A percentile compares a stretch with the other conserved stretches of the same genome.
Evolutionary conservation across 2,113 vertebrate species (phyloP).

Genomic region (Passer domesticus): DNA sequence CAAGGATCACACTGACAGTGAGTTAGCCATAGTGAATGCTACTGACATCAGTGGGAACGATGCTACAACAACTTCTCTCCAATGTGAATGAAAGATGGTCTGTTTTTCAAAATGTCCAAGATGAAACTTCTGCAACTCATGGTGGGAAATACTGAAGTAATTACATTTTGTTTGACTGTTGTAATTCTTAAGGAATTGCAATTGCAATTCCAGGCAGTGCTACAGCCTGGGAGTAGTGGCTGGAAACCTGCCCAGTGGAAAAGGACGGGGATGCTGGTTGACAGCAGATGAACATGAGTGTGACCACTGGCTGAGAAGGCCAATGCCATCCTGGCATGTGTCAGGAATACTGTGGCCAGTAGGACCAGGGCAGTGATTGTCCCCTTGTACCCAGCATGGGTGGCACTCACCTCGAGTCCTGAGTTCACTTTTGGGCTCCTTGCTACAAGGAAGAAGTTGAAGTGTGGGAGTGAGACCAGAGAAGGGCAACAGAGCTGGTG

Average conservation of each 20-base stretch:
- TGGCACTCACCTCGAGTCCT: fast-evolving
- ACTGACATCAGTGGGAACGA: not conserved
- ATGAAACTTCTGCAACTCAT: not conserved
- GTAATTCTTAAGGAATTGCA: not conserved
- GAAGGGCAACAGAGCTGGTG: not conserved
- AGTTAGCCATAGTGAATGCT: not conserved
- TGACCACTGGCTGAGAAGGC: not conserved
- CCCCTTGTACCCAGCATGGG: not conserved
- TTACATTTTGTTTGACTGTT: not conserved
- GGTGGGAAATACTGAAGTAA: not conserved
- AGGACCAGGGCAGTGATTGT: not conserved
- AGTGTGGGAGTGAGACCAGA: not conserved
- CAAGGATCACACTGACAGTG: not conserved
- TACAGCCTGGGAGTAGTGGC: not conserved
- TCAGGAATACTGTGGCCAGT: not conserved
- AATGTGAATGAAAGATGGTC: not conserved
- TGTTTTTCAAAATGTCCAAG: not conserved
- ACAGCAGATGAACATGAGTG: not conserved
- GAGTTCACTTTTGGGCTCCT: not conserved
- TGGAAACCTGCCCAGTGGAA: not conserved
- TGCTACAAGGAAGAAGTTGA: not conserved
- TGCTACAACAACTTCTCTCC: not conserved
- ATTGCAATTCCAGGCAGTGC: not conserved
- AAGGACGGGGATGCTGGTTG: not conserved
- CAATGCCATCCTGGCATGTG: not conserved